Evolutionary conservation across 2,113 vertebrate genomes (phyloP).

Genomic region (Grammomys surdaster): DNA sequence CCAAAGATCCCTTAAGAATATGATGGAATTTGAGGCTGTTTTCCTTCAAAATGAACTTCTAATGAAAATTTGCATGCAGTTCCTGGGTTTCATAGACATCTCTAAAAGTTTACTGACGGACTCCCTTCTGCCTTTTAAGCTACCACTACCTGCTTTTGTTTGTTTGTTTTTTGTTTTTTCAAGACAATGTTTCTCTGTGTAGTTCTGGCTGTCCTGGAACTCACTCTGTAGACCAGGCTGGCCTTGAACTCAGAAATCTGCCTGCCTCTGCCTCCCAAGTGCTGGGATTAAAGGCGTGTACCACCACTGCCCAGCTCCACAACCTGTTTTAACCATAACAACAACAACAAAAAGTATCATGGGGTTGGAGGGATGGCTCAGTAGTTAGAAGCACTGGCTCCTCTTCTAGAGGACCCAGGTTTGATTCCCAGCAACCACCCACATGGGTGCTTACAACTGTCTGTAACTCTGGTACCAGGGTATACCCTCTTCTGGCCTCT

Average conservation of each 20-base stretch:
- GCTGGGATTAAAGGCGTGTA: too few species aligned
- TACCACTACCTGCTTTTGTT: background rate
- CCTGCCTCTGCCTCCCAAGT: too few species aligned
- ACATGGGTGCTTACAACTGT: background rate
- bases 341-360: background rate
- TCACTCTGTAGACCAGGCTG: too few species aligned
- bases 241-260: too few species aligned
- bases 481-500: background rate
- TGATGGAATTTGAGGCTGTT: background rate
- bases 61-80: background rate
- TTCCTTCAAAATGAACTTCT: conserved; percentile 24
- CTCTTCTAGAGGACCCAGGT: background rate
- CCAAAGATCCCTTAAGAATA: conserved; percentile 23
- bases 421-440: background rate
- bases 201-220: too few species aligned
- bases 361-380: background rate
- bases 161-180: too few species aligned
- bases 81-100: background rate
- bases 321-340: too few species aligned
- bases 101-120: background rate
- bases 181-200: too few species aligned
- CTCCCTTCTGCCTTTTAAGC: background rate
- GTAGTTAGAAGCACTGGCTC: background rate
- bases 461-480: background rate
- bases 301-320: too few species aligned